Percentiles rank a stretch among this genome's conserved stretches.
phyloP scores from a whole-genome alignment of 2,113 vertebrate species.

The Corythornis cristatus region DNA sequence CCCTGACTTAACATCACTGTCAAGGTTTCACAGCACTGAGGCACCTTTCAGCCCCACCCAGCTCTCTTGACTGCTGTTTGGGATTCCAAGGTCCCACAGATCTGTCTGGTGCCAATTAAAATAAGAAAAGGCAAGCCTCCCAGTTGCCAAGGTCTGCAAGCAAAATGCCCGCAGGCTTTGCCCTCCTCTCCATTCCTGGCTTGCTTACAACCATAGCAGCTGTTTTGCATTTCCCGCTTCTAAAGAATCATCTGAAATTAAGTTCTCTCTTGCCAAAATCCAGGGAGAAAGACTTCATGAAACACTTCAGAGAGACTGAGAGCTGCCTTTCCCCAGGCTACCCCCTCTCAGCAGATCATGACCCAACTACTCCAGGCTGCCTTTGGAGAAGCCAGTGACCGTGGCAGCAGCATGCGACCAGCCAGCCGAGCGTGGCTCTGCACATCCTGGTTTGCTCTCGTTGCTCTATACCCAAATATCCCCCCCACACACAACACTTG shows the following conservation, averaged over 20 bases:
- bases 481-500: accelerated
- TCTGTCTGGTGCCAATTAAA: background rate
- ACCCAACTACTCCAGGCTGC: background rate
- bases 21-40: background rate
- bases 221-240: background rate
- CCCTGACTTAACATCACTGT: background rate
- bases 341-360: background rate
- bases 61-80: background rate
- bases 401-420: accelerated
- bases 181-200: background rate
- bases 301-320: background rate
- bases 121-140: background rate
- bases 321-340: background rate
- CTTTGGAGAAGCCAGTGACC: background rate
- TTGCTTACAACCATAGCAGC: background rate
- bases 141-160: background rate
- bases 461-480: background rate
- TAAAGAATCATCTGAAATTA: background rate
- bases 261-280: background rate
- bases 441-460: background rate
- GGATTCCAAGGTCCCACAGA: background rate
- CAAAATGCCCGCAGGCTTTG: background rate
- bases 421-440: accelerated
- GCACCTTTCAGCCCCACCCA: background rate
- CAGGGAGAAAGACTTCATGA: background rate